Conservation (phyloP, 2,888 invertebrate genomes). For the Neoascia interrupta region DNA sequence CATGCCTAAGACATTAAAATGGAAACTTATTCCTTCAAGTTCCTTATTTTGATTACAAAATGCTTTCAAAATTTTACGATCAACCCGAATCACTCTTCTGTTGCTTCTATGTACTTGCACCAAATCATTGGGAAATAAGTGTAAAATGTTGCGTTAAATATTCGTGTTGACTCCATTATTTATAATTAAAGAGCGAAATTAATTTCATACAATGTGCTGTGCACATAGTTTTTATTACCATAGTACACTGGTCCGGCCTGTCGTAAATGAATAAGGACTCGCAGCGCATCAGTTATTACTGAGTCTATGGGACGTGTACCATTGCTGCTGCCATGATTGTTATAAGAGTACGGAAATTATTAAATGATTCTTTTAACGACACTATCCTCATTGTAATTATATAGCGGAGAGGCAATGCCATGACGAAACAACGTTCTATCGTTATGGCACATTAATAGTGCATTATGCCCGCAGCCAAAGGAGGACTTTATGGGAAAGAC, state of each 20-base stretch:
- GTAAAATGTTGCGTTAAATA: slow-evolving; percentile 33
- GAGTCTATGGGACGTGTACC: neutral
- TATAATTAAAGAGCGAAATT: slow-evolving; percentile 56
- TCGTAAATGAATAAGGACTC: slow-evolving; percentile 16
- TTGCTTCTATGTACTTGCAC: no score
- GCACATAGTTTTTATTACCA: slow-evolving; percentile 37
- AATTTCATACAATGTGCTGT: slow-evolving; percentile 28
- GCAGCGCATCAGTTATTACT: no score
- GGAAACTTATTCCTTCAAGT: no score
- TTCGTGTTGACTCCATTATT: slow-evolving; percentile 42
- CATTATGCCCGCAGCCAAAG: slow-evolving; percentile 22
- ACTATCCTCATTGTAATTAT: slow-evolving; percentile 43
- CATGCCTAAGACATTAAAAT: no score
- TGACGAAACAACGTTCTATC: slow-evolving; percentile 36
- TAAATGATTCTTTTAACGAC: slow-evolving; percentile 59
- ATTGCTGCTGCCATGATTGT: slow-evolving; percentile 25
- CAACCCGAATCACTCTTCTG: no score
- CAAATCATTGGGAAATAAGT: slow-evolving; percentile 22
- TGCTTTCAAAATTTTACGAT: no score
- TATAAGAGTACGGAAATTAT: slow-evolving; percentile 54
- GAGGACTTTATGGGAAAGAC: slow-evolving; percentile 25
- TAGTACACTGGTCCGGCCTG: no score
- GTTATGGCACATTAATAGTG: slow-evolving; percentile 56
- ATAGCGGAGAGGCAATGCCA: slow-evolving; percentile 22
- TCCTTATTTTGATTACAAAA: no score